Conservation (phyloP, 2,888 invertebrate genomes). For the Nephrotoma guestfalica region DNA sequence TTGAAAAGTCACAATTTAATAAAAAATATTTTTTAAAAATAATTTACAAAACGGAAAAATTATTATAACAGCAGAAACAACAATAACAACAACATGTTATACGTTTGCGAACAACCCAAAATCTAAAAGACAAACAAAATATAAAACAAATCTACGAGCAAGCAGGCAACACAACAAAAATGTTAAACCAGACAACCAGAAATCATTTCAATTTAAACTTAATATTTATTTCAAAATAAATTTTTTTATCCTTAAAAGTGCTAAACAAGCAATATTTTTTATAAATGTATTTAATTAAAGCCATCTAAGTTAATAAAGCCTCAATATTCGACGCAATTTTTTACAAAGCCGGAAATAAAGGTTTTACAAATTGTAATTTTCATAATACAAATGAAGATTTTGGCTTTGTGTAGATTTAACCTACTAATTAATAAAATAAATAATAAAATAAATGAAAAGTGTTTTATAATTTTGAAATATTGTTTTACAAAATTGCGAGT, state of each 20-base stretch:
- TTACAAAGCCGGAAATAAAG: too few species aligned
- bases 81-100: background rate
- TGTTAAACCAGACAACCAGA: background rate
- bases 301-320: too few species aligned
- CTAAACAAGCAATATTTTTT: background rate
- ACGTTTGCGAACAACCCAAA: background rate
- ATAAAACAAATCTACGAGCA: background rate
- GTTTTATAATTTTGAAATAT: too few species aligned
- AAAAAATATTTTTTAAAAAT: background rate
- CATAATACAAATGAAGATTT: too few species aligned
- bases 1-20: background rate
- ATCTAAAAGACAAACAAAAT: background rate
- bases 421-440: too few species aligned
- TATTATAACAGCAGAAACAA: background rate
- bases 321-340: too few species aligned
- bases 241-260: background rate
- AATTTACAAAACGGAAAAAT: background rate
- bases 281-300: background rate
- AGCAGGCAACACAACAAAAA: background rate
- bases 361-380: too few species aligned
- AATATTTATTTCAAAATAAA: background rate
- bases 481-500: too few species aligned
- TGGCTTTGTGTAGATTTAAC: too few species aligned
- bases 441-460: too few species aligned
- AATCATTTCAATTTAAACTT: background rate